These are phyloP conservation scores for Lepidurus couesii DNA, from an alignment of 1,140 invertebrate species.

Conservation along the genomic window DNA sequence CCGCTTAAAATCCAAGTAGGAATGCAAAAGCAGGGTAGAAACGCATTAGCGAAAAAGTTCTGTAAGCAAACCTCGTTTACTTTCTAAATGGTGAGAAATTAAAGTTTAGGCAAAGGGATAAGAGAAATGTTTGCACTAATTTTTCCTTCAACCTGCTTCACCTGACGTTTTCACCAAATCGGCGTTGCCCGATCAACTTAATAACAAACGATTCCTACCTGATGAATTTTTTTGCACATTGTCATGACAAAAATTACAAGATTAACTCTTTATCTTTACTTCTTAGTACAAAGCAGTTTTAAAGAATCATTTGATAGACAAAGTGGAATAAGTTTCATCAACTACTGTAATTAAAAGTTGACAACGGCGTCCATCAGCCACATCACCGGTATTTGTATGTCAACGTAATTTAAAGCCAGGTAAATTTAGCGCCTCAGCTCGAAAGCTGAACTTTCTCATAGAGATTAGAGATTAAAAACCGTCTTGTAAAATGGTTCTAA, in stretches of 20 bases:
- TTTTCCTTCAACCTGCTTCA: slow-evolving; percentile 22
- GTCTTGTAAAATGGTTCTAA: slow-evolving; percentile 73
- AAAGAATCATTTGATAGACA: neutral
- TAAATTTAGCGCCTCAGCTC: slow-evolving; percentile 1
- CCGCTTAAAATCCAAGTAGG: neutral
- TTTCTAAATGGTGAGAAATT: neutral
- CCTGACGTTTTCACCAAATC: slow-evolving; percentile 10
- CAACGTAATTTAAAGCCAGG: slow-evolving; percentile 17
- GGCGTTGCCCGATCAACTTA: neutral
- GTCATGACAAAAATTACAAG: neutral
- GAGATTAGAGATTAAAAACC: slow-evolving; percentile 14
- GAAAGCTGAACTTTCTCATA: neutral
- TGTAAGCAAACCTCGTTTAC: neutral
- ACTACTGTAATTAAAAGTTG: neutral
- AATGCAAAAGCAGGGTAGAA: neutral
- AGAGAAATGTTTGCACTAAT: neutral
- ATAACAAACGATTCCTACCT: slow-evolving; percentile 1
- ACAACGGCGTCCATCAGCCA: slow-evolving; percentile 26
- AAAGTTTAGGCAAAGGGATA: neutral
- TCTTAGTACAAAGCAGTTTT: neutral
- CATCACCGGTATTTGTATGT: slow-evolving; percentile 25
- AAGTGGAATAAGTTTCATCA: neutral
- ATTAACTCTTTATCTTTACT: neutral
- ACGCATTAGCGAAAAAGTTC: neutral
- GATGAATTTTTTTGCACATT: neutral